Evolutionary conservation across 2,113 vertebrate genomes (phyloP), one percentile per base, ranked within the genome.

Genomic region (Tyrannus savana): DNA sequence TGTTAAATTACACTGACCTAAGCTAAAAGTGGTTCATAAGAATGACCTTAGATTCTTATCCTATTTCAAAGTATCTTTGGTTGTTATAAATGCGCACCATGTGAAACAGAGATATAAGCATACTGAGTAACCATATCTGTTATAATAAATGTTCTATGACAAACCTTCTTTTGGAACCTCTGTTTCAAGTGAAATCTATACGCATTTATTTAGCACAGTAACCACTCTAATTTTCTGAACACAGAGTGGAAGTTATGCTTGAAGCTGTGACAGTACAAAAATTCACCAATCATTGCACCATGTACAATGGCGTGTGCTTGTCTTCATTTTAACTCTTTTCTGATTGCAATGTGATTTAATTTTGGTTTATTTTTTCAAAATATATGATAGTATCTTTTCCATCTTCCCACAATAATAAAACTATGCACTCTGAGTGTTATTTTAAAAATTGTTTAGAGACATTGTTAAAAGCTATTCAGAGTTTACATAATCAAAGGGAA

Each of bases 131-230:
- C 52, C 16, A 7, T 68, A 49, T 39, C 44, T 91, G 9, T 71
- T 69, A 67, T 58, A 78, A 35, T 47, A 60, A 81, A 12, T 69
- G 15, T 80, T 77, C 37, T 86, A 59, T 78, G 39, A 55, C 67
- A 87, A 90, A 28, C 14, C 67, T 89, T 87, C 47, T 37, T 67
- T 14, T 50, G n/a, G 47, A 95, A 68, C 17, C 12, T 83, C 82
- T 87, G 68, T 87, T 93, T 94, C 39, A 67, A 62, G 39, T 85
- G 42, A 66, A 62, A 62, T 68, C 59, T 81, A 58, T 72, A 79
- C 78, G 2, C 69, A 83, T 91, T 84, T 87, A 91, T 90, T 96
- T 92, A 90, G 24, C 76, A 64, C 14, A 68, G 11, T 85, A 95
- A 80, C n/a, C 2, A 5, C 44, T 64, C 64, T 53, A 77, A 84